phyloP scores from a whole-genome alignment of 2,888 invertebrate species.

The Amphipyra berbera region DNA sequence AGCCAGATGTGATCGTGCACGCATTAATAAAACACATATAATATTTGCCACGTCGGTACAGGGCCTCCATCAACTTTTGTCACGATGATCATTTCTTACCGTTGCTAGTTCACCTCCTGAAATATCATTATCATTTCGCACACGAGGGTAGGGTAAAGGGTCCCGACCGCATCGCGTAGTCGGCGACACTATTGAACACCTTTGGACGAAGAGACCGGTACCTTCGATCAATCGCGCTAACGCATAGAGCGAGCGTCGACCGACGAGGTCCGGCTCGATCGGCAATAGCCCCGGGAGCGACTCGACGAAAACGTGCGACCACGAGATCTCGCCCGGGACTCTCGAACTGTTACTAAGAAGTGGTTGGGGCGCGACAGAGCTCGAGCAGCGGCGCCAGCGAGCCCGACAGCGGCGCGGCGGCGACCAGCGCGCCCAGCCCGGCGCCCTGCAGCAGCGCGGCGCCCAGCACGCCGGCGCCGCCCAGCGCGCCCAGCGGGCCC shows the following conservation, averaged over 20 bases:
- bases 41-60: slow-evolving; percentile 32
- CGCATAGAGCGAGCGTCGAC: slow-evolving; percentile 5
- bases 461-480: slow-evolving; percentile 50
- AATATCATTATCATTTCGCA: slow-evolving; percentile 26
- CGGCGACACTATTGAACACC: slow-evolving; percentile 15
- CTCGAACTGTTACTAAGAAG: slow-evolving; percentile 70
- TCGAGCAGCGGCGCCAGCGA: slow-evolving; percentile 61
- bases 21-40: slow-evolving; percentile 35
- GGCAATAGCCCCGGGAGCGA: slow-evolving; percentile 26
- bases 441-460: slow-evolving; percentile 46
- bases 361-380: slow-evolving; percentile 78
- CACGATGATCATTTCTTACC: slow-evolving; percentile 31
- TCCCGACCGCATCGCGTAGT: slow-evolving; percentile 15
- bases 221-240: slow-evolving; percentile 7
- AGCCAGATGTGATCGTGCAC: slow-evolving; percentile 36
- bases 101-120: slow-evolving; percentile 39
- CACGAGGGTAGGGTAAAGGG: slow-evolving; percentile 21
- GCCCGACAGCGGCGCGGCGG: slow-evolving; percentile 59
- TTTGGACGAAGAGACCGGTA: slow-evolving; percentile 7
- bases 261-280: slow-evolving; percentile 1
- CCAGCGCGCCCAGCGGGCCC: slow-evolving; percentile 49
- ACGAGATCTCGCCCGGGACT: slow-evolving; percentile 40
- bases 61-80: slow-evolving; percentile 16
- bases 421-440: slow-evolving; percentile 48
- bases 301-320: slow-evolving; percentile 42